A percentile compares a stretch with the other conserved stretches of the same genome.
Evolutionary conservation across 2,113 vertebrate species (phyloP).

Genomic region (Sapajus apella): DNA sequence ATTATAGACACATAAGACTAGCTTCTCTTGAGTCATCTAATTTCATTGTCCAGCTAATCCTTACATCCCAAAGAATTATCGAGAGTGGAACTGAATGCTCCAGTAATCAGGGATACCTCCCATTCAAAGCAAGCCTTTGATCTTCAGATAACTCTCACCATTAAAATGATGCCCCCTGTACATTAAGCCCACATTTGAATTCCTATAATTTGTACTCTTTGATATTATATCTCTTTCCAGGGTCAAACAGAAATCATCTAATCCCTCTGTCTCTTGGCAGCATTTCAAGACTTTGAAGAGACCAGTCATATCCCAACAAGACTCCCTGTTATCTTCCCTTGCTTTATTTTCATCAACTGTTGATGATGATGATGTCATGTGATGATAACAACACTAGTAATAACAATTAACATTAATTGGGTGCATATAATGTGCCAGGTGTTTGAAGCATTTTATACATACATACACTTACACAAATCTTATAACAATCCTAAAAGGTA

Average conservation of each 20-base stretch:
- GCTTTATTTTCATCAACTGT: conserved; percentile 18
- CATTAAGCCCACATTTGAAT: neutral
- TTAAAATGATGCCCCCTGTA: neutral
- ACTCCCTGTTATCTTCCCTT: neutral
- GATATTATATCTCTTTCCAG: conserved; percentile 32
- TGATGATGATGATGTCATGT: neutral
- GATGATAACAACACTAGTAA: neutral
- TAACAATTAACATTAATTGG: neutral
- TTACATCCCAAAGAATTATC: neutral
- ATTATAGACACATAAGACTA: neutral
- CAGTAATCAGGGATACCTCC: neutral
- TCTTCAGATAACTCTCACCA: conserved; percentile 31
- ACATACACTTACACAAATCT: neutral
- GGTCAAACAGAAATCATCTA: conserved; percentile 40
- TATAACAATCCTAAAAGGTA: neutral
- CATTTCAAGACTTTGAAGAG: conserved; percentile 67
- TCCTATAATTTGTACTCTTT: conserved; percentile 38
- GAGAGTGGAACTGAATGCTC: neutral
- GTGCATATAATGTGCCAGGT: neutral
- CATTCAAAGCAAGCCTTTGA: conserved; percentile 43
- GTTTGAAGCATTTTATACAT: neutral
- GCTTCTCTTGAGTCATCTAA: neutral
- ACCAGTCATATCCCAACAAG: neutral
- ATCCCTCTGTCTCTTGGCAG: conserved; percentile 50
- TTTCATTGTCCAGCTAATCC: neutral